phyloP scores from a whole-genome alignment of 2,888 invertebrate species.

The Lingula anatina region DNA sequence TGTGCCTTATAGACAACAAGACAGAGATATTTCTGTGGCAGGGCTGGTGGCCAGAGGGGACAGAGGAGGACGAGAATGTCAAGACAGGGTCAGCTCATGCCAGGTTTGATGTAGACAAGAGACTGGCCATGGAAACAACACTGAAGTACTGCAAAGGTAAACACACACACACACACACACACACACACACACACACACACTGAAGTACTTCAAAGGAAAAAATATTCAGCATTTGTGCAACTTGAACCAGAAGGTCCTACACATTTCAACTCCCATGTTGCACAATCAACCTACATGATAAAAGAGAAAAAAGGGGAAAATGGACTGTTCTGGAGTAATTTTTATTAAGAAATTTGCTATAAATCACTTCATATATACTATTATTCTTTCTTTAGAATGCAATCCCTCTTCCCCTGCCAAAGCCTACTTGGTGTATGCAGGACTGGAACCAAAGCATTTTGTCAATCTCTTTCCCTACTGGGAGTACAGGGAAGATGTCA shows the following conservation, averaged over 20 bases:
- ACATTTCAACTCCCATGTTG: no score
- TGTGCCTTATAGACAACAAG: slow-evolving; percentile 75
- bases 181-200: slow-evolving; percentile 76
- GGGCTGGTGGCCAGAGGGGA: slow-evolving; percentile 78
- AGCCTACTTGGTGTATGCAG: slow-evolving; percentile 68
- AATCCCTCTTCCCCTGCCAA: slow-evolving; percentile 22
- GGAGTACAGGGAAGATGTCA: slow-evolving; percentile 70
- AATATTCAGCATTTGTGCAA: no score
- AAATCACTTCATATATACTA: no score
- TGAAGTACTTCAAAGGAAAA: slow-evolving; percentile 69
- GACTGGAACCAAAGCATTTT: slow-evolving; percentile 80
- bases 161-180: slow-evolving; percentile 55
- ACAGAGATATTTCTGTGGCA: slow-evolving; percentile 85
- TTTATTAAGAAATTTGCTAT: no score
- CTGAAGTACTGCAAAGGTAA: slow-evolving; percentile 71
- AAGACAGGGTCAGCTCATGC: slow-evolving; percentile 66
- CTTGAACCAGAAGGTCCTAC: no score
- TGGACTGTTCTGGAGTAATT: no score
- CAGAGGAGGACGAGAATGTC: slow-evolving; percentile 45
- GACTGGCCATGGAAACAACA: slow-evolving; percentile 79
- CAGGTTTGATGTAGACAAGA: slow-evolving; percentile 78
- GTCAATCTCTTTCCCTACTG: slow-evolving; percentile 82
- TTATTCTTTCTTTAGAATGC: slow-evolving; percentile 25
- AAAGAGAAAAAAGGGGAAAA: no score
- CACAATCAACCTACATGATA: no score